Conservation (phyloP, 2,888 invertebrate genomes). For the Euplexia lucipara region DNA sequence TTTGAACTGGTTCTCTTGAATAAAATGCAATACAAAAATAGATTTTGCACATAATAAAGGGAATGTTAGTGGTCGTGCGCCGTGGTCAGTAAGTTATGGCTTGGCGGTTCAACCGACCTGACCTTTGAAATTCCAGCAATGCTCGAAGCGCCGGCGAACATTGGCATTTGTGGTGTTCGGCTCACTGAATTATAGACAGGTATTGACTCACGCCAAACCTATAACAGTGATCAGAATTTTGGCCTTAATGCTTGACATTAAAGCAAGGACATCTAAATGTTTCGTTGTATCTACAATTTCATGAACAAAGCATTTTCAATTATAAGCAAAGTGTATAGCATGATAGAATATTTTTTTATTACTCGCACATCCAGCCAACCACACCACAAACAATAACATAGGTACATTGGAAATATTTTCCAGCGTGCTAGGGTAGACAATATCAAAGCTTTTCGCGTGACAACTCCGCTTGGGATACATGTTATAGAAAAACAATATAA, state of each 20-base stretch:
- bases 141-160: constrained; percentile 72
- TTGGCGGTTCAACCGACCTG: constrained; percentile 70
- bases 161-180: constrained; percentile 71
- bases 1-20: not conserved
- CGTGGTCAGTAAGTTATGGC: constrained; percentile 71
- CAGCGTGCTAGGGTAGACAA: constrained; percentile 48
- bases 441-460: constrained; percentile 49
- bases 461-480: constrained; percentile 56
- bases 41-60: constrained; percentile 51
- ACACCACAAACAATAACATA: constrained; percentile 39
- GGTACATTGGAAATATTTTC: constrained; percentile 37
- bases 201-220: constrained; percentile 60
- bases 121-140: constrained; percentile 81
- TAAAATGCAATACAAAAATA: constrained; percentile 41
- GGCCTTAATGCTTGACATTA: constrained; percentile 33
- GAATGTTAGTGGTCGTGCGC: constrained; percentile 55
- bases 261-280: constrained; percentile 27
- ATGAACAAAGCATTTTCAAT: not conserved
- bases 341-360: constrained; percentile 20
- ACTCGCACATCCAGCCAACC: constrained; percentile 19
- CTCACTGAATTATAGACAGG: constrained; percentile 64
- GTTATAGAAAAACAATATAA: constrained; percentile 47
- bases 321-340: not conserved
- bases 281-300: not conserved
- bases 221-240: constrained; percentile 56